Evolutionary conservation across 2,888 invertebrate genomes (phyloP).

Genomic region (Scaptomyza polygonia): DNA sequence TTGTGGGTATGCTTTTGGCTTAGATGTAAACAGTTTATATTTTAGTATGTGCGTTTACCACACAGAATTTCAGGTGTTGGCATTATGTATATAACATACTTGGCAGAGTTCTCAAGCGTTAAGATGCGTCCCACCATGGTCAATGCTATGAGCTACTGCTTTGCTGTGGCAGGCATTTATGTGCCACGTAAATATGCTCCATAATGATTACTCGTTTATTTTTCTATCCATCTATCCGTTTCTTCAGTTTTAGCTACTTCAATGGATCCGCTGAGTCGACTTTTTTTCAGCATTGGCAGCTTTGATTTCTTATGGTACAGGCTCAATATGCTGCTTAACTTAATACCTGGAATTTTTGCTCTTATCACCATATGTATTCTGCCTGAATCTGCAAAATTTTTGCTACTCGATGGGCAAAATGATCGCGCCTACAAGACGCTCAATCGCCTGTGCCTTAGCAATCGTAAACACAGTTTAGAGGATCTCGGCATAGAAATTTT

Average conservation of each 20-base stretch:
- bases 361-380: not conserved
- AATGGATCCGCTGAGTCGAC: slow-evolving; percentile 7
- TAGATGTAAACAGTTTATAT: not conserved
- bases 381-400: slow-evolving; percentile 52
- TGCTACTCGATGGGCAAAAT: slow-evolving; percentile 7
- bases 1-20: slow-evolving; percentile 30
- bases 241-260: slow-evolving; percentile 14
- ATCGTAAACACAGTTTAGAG: slow-evolving; percentile 27
- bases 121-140: slow-evolving; percentile 35
- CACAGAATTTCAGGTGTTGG: slow-evolving; percentile 30
- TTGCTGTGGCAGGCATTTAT: slow-evolving; percentile 10
- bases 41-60: not conserved
- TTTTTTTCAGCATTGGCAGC: not conserved
- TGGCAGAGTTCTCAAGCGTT: slow-evolving; percentile 34
- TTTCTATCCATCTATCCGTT: not conserved
- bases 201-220: not conserved
- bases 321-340: slow-evolving; percentile 9
- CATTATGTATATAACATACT: slow-evolving; percentile 26
- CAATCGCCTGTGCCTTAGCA: slow-evolving; percentile 31
- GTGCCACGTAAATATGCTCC: slow-evolving; percentile 35
- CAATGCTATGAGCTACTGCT: slow-evolving; percentile 21
- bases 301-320: slow-evolving; percentile 41
- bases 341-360: slow-evolving; percentile 18
- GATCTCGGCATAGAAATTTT: slow-evolving; percentile 31
- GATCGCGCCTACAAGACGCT: slow-evolving; percentile 29